Conservation (phyloP, 2,113 vertebrate species). For the Crotophaga sulcirostris region DNA sequence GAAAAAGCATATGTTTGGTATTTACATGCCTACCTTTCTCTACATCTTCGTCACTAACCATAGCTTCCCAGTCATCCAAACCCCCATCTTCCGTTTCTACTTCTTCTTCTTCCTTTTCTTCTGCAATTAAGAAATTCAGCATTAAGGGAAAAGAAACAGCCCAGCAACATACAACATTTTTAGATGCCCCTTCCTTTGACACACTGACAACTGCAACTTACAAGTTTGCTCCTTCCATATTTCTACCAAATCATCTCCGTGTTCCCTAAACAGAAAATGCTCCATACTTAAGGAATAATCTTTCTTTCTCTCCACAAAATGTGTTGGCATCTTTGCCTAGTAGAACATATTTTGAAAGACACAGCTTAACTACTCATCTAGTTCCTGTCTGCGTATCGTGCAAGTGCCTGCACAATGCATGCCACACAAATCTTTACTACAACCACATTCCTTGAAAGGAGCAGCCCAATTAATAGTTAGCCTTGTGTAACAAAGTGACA, state of each 20-base stretch:
- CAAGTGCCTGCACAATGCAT: background rate
- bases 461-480: background rate
- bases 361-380: background rate
- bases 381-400: background rate
- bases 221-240: background rate
- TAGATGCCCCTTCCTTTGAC: background rate
- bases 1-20: background rate
- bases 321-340: background rate
- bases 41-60: slow-evolving; percentile 91
- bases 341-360: background rate
- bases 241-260: background rate
- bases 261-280: background rate
- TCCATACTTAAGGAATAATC: background rate
- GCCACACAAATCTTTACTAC: background rate
- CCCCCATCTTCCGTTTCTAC: slow-evolving; percentile 76
- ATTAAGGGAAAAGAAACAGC: background rate
- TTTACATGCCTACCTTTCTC: slow-evolving; percentile 73
- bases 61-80: slow-evolving; percentile 96
- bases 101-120: slow-evolving; percentile 79
- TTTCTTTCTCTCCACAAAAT: background rate
- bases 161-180: background rate
- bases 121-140: slow-evolving; percentile 52
- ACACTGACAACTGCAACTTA: background rate
- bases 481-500: background rate
- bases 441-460: background rate